phyloP scores from a whole-genome alignment of 2,888 invertebrate species.

The Chrysomela aeneicollis region DNA sequence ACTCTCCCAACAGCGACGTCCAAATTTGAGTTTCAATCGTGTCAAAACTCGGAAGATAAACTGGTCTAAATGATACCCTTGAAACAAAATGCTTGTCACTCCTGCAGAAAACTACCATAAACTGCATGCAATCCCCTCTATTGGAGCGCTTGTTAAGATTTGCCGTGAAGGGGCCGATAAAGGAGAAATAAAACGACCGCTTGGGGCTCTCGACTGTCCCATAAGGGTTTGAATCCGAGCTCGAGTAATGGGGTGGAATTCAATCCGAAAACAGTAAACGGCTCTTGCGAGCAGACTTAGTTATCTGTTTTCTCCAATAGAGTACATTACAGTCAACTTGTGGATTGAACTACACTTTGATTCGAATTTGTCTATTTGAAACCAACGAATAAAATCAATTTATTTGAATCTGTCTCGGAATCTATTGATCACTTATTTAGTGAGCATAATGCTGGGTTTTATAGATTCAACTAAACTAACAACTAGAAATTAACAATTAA shows the following conservation, averaged over 20 bases:
- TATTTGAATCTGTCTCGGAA: no score
- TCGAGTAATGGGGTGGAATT: slow-evolving; percentile 46
- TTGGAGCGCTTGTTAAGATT: slow-evolving; percentile 59
- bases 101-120: slow-evolving; percentile 36
- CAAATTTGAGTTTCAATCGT: no score
- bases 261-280: slow-evolving; percentile 48
- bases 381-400: no score
- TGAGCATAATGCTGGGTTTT: no score
- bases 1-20: no score
- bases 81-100: no score
- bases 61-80: slow-evolving; percentile 22
- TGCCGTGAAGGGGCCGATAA: slow-evolving; percentile 57
- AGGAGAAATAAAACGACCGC: slow-evolving; percentile 58
- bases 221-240: slow-evolving; percentile 57
- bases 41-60: no score
- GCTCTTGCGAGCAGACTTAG: slow-evolving; percentile 30
- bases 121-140: slow-evolving; percentile 58
- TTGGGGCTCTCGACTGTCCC: slow-evolving; percentile 54
- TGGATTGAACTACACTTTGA: not conserved
- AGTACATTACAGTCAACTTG: slow-evolving; percentile 9
- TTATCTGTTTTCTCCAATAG: slow-evolving; percentile 24
- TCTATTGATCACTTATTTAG: no score
- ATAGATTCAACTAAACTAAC: no score
- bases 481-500: no score
- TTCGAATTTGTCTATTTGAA: no score